Percentiles rank a stretch among this genome's conserved stretches.
phyloP scores from a whole-genome alignment of 2,888 invertebrate genomes.

The Actias luna region DNA sequence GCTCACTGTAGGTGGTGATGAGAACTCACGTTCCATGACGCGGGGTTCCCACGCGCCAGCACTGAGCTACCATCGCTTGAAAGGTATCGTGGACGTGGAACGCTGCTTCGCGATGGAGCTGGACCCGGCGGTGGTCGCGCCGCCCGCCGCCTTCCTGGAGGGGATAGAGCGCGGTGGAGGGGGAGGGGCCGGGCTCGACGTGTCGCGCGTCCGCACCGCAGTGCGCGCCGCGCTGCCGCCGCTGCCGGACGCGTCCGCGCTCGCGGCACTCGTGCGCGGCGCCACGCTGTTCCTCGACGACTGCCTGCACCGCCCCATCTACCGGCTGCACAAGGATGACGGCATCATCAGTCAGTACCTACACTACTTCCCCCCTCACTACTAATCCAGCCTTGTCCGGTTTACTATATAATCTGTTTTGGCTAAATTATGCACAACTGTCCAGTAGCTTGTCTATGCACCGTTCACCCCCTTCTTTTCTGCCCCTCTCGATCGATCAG shows the following conservation, averaged over 20 bases:
- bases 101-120: slow-evolving; percentile 96
- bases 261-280: slow-evolving; percentile 21
- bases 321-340: slow-evolving; percentile 85
- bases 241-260: slow-evolving; percentile 41
- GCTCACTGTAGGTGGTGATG: too few species aligned
- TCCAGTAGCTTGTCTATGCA: too few species aligned
- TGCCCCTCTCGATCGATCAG: too few species aligned
- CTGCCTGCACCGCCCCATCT: slow-evolving; percentile 87
- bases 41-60: too few species aligned
- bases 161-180: slow-evolving; percentile 90
- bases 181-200: slow-evolving; percentile 91
- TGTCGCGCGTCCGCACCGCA: slow-evolving; percentile 85
- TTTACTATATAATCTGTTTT: too few species aligned
- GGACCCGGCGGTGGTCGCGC: slow-evolving; percentile 88
- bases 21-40: too few species aligned
- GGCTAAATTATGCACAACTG: too few species aligned
- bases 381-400: too few species aligned
- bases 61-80: too few species aligned
- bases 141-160: slow-evolving; percentile 79
- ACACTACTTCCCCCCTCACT: too few species aligned
- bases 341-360: slow-evolving; percentile 84
- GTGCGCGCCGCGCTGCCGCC: slow-evolving; percentile 86
- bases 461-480: too few species aligned
- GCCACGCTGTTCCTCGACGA: slow-evolving; percentile 60
- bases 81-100: slow-evolving; percentile 89